A percentile compares a stretch with the other conserved stretches of the same genome.
Conservation (phyloP, 1,140 invertebrate genomes). For the Protaetia brevitarsis region DNA sequence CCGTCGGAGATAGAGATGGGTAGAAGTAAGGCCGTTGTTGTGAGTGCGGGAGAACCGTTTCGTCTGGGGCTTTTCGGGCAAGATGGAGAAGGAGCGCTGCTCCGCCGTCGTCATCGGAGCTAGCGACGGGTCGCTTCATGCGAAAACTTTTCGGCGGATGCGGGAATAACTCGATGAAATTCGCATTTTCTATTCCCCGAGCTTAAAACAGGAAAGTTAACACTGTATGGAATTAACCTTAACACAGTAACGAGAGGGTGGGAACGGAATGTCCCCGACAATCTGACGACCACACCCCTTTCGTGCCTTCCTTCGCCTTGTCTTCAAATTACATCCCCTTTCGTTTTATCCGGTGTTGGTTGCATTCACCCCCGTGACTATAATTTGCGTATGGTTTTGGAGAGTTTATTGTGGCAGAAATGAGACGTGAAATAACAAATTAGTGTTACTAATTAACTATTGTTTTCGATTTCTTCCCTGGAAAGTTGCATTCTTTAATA, state of each 20-base stretch:
- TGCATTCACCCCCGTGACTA: too few species aligned
- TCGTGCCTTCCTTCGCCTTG: not conserved
- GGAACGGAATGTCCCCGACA: not conserved
- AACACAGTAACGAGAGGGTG: not conserved
- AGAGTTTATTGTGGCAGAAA: too few species aligned
- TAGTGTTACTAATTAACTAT: too few species aligned
- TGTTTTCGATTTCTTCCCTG: too few species aligned
- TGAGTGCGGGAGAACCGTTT: too few species aligned
- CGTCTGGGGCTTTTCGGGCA: too few species aligned
- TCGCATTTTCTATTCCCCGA: constrained; percentile 33
- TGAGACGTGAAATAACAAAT: too few species aligned
- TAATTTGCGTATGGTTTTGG: too few species aligned
- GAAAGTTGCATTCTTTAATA: too few species aligned
- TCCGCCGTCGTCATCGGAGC: not conserved
- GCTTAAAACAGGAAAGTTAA: constrained; percentile 35
- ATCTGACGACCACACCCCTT: not conserved
- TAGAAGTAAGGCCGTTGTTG: not conserved
- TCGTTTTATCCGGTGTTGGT: not conserved
- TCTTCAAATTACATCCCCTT: not conserved
- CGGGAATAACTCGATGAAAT: constrained; percentile 34
- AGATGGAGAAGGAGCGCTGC: not conserved
- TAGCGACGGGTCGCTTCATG: constrained; percentile 30
- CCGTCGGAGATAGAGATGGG: not conserved
- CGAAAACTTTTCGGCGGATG: constrained; percentile 31
- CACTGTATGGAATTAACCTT: constrained; percentile 35